phyloP scores from a whole-genome alignment of 2,888 invertebrate species.

The Rhogogaster chlorosoma region DNA sequence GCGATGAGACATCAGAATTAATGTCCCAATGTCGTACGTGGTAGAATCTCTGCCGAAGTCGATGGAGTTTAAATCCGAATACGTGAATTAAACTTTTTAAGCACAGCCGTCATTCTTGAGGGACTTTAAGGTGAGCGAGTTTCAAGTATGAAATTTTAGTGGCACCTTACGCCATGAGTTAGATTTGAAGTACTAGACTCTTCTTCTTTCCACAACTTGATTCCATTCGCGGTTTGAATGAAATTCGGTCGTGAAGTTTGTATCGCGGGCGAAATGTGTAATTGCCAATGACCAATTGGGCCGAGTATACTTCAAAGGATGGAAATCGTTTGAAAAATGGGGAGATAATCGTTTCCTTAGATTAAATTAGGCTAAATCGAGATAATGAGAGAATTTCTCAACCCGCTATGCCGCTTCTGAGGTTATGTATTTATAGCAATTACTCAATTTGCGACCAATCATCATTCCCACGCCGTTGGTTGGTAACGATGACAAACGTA shows the following conservation, averaged over 20 bases:
- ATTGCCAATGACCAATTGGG: no score
- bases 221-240: no score
- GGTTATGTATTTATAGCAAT: constrained; percentile 37
- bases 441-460: constrained; percentile 47
- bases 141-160: not conserved
- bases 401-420: not conserved
- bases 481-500: constrained; percentile 60
- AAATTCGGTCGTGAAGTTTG: no score
- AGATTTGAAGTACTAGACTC: not conserved
- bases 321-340: not conserved
- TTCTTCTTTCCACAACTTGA: not conserved
- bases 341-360: not conserved
- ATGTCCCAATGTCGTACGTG: not conserved
- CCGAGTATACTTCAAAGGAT: no score
- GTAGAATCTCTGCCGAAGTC: not conserved
- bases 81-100: not conserved
- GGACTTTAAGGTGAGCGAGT: not conserved
- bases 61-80: not conserved
- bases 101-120: not conserved
- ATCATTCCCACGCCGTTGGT: constrained; percentile 60
- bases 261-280: no score
- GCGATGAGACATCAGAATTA: not conserved
- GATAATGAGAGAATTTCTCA: constrained; percentile 9
- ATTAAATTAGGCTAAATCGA: not conserved
- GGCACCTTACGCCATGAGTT: not conserved